Evolutionary conservation across 2,797 vertebrate genomes (phyloP), one percentile per base, ranked within the genome.

Genomic region (Leptodactylus fallax): DNA sequence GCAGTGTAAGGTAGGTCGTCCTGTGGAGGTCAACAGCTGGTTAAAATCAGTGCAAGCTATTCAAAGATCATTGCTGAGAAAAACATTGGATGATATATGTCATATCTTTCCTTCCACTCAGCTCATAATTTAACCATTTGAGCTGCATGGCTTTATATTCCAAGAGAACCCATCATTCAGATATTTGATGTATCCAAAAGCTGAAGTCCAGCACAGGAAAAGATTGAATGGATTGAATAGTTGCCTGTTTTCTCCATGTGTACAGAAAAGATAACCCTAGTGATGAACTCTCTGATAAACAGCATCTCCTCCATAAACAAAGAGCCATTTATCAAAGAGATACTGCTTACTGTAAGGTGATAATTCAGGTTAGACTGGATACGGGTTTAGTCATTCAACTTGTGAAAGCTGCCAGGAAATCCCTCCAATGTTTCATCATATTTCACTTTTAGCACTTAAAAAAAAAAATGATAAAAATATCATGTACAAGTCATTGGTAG

Each of bases 1-100:
- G 23, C 16, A 12, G 19, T 60, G 13, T 25, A 55, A 60, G 36
- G 27, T 55, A n/a, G 19, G 61, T 53, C 53, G 80, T 80, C 36
- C 65, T 51, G 17, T 65, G 58, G 25, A 55, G 25, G 14, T n/a
- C 67, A 76, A 45, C 72, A 87, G 81, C 72, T 69, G 74, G 81
- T 61, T 63, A 21, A 87, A 83, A 87, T 87, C 6, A 55, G 23
- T 25, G 47, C 21, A 65, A 83, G 83, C 65, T 78, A 87, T 69
- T 79, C 60, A 47, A 36, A 55, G 27, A 49, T 69, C 51, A 16
- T 25, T 69, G 55, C 71, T 12, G 47, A 79, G 60, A 56, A 83
- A 83, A 60, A 69, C 60, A 87, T 23, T 58, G 51, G 21, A 49
- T 71, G 87, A 88, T 88, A 61, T 61, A 88, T 88, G 47, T 21